phyloP scores from a whole-genome alignment of 2,797 vertebrate species.

The Chloroceryle inda region DNA sequence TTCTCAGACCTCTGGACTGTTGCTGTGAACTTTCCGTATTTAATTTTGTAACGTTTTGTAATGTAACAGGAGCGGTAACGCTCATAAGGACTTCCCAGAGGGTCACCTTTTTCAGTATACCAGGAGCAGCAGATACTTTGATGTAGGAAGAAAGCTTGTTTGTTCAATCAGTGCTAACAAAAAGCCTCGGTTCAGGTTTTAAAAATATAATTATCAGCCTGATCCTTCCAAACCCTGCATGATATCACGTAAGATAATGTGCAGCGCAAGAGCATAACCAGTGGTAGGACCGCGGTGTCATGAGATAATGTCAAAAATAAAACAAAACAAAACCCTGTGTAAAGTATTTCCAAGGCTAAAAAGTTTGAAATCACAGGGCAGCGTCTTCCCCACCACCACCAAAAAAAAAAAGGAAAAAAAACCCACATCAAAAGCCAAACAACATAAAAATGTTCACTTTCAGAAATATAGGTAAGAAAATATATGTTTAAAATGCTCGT shows the following conservation, averaged over 20 bases:
- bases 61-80: constrained; percentile 1
- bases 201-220: constrained; percentile 55
- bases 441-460: neutral
- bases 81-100: constrained; percentile 62
- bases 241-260: constrained; percentile 8
- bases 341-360: neutral
- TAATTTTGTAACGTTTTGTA: constrained; percentile 49
- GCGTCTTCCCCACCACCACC: neutral
- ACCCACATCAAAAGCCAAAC: neutral
- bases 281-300: neutral
- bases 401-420: neutral
- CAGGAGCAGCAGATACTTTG: constrained; percentile 51
- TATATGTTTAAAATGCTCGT: neutral
- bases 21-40: constrained; percentile 53
- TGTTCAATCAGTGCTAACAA: constrained; percentile 67
- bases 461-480: constrained; percentile 10
- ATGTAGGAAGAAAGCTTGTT: constrained; percentile 73
- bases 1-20: constrained; percentile 23
- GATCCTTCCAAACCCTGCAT: constrained; percentile 35
- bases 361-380: constrained; percentile 18
- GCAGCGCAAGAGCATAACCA: neutral
- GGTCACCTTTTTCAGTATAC: constrained; percentile 57
- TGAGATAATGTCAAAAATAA: constrained; percentile 29
- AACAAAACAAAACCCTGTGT: constrained; percentile 31
- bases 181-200: constrained; percentile 34